A percentile compares a stretch with the other conserved stretches of the same genome.
Conservation (phyloP, 2,888 invertebrate genomes). For the Thyatira batis region DNA sequence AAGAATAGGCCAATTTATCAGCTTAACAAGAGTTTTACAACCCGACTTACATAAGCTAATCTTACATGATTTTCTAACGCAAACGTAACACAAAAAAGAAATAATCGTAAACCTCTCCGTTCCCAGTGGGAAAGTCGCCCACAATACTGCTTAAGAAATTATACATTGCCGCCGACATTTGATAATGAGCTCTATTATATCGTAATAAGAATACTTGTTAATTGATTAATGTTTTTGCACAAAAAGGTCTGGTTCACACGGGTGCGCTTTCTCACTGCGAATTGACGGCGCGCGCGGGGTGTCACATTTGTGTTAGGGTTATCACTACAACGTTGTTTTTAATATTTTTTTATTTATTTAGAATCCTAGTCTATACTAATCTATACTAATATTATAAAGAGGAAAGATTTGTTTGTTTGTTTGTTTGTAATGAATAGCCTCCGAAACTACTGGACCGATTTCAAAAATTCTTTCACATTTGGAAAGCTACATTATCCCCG, state of each 20-base stretch:
- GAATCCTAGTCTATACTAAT: too few relatives aligned
- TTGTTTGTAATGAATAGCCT: too few relatives aligned
- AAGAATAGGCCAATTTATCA: too few relatives aligned
- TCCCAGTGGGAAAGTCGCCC: conserved; percentile 61
- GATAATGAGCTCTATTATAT: conserved; percentile 26
- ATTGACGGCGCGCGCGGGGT: conserved; percentile 21
- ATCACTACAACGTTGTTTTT: conserved; percentile 10
- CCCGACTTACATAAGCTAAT: background rate
- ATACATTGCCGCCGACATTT: conserved; percentile 48
- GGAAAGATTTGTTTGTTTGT: too few relatives aligned
- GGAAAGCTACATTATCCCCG: too few relatives aligned
- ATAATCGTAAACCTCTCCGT: conserved; percentile 35
- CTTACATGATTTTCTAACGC: background rate
- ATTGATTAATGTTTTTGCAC: conserved; percentile 17
- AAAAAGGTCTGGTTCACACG: conserved; percentile 41
- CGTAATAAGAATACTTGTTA: conserved; percentile 13
- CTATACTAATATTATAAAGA: too few relatives aligned
- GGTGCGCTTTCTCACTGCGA: conserved; percentile 42
- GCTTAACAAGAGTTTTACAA: background rate
- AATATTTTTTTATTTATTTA: background rate
- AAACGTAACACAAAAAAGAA: conserved; percentile 4
- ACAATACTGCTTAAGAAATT: conserved; percentile 62
- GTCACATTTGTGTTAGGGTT: conserved; percentile 33
- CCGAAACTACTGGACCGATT: too few relatives aligned
- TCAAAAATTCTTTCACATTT: too few relatives aligned